A percentile compares a stretch with the other conserved stretches of the same genome.
Evolutionary conservation across 2,113 vertebrate genomes (phyloP).

Genomic region (Thamnophis sirtalis): DNA sequence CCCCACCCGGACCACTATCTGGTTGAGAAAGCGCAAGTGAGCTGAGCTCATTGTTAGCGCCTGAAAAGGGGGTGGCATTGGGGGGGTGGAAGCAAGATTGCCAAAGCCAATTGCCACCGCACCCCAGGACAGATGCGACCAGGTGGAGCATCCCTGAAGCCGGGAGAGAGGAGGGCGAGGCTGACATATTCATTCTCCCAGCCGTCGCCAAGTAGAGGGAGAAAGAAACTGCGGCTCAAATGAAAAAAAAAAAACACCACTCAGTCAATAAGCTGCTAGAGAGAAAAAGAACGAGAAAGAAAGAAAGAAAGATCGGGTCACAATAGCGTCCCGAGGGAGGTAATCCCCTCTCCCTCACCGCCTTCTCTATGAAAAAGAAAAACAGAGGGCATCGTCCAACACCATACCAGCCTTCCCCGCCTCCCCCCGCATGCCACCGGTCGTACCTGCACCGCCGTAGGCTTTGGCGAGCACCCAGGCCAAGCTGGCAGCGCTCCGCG

Average conservation of each 20-base stretch:
- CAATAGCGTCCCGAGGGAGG: background rate
- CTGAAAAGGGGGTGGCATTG: background rate
- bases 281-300: too few species aligned
- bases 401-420: background rate
- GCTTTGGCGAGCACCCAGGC: conserved; percentile 85
- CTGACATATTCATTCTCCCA: background rate
- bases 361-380: background rate
- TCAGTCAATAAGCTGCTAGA: background rate
- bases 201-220: background rate
- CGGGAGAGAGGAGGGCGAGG: background rate
- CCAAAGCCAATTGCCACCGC: background rate
- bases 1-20: background rate
- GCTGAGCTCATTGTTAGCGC: conserved; percentile 10
- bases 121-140: background rate
- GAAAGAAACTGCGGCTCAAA: background rate
- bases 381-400: background rate
- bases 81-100: background rate
- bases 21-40: background rate
- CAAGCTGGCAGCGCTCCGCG: conserved; percentile 86
- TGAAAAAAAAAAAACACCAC: too few species aligned
- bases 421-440: background rate
- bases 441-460: conserved; percentile 82
- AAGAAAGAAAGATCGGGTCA: background rate
- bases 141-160: background rate
- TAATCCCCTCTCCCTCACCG: background rate